phyloP scores from a whole-genome alignment of 2,888 invertebrate species.

The Acleris laterana region DNA sequence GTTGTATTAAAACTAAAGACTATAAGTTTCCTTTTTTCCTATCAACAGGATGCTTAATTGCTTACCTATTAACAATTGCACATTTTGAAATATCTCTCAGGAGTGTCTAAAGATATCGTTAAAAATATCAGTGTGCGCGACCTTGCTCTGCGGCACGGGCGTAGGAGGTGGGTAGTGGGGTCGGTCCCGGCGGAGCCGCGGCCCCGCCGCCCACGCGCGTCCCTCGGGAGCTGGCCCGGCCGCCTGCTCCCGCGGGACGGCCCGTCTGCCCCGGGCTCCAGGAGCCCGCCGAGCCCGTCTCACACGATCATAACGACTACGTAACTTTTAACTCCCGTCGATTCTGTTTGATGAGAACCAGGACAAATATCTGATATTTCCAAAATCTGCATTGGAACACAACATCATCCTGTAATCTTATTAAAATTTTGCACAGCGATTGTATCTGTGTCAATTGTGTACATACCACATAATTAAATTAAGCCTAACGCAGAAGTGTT shows the following conservation, averaged over 20 bases:
- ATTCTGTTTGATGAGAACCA: constrained; percentile 12
- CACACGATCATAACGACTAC: constrained; percentile 73
- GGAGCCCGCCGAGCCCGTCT: constrained; percentile 51
- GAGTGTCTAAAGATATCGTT: constrained; percentile 57
- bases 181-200: constrained; percentile 74
- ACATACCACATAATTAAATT: too few relatives aligned
- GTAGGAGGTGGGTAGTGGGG: constrained; percentile 62
- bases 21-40: neutral
- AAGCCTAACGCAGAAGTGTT: too few relatives aligned
- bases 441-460: too few relatives aligned
- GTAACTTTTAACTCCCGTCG: constrained; percentile 71
- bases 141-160: constrained; percentile 55
- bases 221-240: constrained; percentile 74
- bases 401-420: too few relatives aligned
- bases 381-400: neutral
- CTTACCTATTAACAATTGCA: constrained; percentile 4
- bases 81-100: constrained; percentile 15
- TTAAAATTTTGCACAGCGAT: too few relatives aligned
- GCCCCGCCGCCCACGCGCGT: constrained; percentile 79
- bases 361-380: neutral
- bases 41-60: neutral
- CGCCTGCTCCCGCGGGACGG: constrained; percentile 74
- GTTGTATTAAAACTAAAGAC: too few relatives aligned
- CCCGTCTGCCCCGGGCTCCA: constrained; percentile 47
- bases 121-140: constrained; percentile 75